Conservation (phyloP, 2,113 vertebrate species). For the Chrysochloris asiatica region DNA sequence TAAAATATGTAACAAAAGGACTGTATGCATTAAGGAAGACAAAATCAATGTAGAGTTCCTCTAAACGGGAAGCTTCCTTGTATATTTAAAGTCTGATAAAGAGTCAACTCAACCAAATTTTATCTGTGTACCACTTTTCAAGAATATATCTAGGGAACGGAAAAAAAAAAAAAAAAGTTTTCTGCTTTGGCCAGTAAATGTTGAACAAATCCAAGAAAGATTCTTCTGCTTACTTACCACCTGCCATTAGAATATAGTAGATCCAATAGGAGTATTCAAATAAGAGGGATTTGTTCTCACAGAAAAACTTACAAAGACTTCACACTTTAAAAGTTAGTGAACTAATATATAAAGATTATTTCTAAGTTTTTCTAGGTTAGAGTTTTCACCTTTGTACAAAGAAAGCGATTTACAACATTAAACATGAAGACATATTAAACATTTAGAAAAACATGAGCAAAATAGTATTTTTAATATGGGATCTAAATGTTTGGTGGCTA, state of each 20-base stretch:
- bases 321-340: neutral
- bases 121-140: constrained; percentile 12
- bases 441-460: constrained; percentile 21
- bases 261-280: neutral
- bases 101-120: neutral
- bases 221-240: neutral
- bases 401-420: constrained; percentile 16
- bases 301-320: neutral
- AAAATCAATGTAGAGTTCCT: constrained; percentile 8
- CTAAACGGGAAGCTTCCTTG: neutral
- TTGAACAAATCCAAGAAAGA: constrained; percentile 4
- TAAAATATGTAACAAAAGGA: neutral
- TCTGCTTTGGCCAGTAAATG: neutral
- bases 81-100: neutral
- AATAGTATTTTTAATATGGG: constrained; percentile 30
- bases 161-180: neutral
- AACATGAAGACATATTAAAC: neutral
- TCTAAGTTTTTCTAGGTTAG: neutral
- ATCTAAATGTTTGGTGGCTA: neutral
- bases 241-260: neutral
- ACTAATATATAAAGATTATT: neutral
- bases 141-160: neutral
- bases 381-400: neutral
- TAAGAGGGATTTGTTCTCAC: neutral
- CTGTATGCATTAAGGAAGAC: neutral